These are phyloP conservation scores for Antrozous pallidus DNA, from an alignment of 2,797 vertebrate species.

Conservation along the genomic window DNA sequence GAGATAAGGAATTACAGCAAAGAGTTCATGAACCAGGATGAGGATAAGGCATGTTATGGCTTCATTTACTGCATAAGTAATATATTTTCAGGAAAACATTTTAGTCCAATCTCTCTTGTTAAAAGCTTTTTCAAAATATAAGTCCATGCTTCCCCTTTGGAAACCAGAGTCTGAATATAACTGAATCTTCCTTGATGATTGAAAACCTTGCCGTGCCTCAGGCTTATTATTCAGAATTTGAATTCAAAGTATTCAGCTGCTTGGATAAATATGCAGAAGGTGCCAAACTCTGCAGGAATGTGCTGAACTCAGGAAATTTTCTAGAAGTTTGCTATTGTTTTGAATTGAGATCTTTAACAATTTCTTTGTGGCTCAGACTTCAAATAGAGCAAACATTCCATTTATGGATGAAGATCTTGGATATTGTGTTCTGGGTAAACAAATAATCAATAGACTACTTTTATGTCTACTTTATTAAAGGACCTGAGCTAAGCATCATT, in stretches of 20 bases:
- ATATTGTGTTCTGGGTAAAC: constrained; percentile 19
- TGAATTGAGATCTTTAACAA: constrained; percentile 55
- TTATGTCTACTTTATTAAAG: neutral
- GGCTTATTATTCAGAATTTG: constrained; percentile 39
- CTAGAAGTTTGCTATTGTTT: constrained; percentile 47
- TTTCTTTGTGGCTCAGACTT: constrained; percentile 48
- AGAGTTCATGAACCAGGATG: neutral
- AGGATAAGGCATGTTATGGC: neutral
- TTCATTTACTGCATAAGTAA: neutral
- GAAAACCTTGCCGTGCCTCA: constrained; percentile 38
- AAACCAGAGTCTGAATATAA: constrained; percentile 37
- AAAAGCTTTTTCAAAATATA: constrained; percentile 49
- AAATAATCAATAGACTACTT: constrained; percentile 21
- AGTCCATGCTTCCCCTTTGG: neutral
- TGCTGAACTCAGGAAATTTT: constrained; percentile 40
- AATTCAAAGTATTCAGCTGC: constrained; percentile 45
- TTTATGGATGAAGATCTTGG: neutral
- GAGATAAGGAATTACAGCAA: neutral
- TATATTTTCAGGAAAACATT: constrained; percentile 29
- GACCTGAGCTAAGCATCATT: neutral
- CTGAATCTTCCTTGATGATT: constrained; percentile 53
- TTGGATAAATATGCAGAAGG: constrained; percentile 44
- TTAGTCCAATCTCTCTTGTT: constrained; percentile 8
- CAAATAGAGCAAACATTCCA: constrained; percentile 28
- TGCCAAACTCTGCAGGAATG: constrained; percentile 31